Conservation (phyloP, 2,888 invertebrate species). For the Acutogordius australiensis region DNA sequence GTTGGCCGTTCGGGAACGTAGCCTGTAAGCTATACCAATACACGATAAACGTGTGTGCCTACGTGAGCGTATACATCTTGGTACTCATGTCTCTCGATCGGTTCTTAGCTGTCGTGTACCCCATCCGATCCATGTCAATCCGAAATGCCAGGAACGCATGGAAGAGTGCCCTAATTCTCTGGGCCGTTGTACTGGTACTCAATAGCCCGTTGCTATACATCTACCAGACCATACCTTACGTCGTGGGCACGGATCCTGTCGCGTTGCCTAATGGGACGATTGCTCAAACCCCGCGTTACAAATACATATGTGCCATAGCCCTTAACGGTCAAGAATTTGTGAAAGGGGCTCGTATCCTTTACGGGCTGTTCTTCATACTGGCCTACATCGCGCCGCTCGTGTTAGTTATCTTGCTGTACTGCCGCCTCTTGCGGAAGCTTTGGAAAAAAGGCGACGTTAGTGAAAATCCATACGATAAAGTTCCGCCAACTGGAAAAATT, state of each 20-base stretch:
- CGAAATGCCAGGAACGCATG: conserved; percentile 51
- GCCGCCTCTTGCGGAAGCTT: conserved; percentile 54
- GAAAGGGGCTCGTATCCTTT: conserved; percentile 17
- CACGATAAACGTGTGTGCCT: conserved; percentile 61
- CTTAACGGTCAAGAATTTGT: not conserved
- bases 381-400: conserved; percentile 60
- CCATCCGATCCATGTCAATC: conserved; percentile 52
- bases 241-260: conserved; percentile 30
- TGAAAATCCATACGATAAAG: not conserved
- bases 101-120: conserved; percentile 70
- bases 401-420: conserved; percentile 53
- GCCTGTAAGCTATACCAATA: conserved; percentile 68
- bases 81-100: conserved; percentile 67
- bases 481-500: too few relatives aligned
- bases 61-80: conserved; percentile 65
- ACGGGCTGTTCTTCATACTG: conserved; percentile 53
- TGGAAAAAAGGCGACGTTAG: conserved; percentile 35
- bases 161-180: conserved; percentile 42
- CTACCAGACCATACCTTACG: not conserved
- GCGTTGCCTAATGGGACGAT: conserved; percentile 37
- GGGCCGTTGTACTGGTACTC: conserved; percentile 37
- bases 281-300: conserved; percentile 7
- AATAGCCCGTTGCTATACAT: conserved; percentile 19
- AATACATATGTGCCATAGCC: conserved; percentile 18
- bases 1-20: conserved; percentile 57